These are phyloP conservation scores for Otolemur crassicaudatus DNA, from an alignment of 2,797 vertebrate species.

Conservation along the genomic window DNA sequence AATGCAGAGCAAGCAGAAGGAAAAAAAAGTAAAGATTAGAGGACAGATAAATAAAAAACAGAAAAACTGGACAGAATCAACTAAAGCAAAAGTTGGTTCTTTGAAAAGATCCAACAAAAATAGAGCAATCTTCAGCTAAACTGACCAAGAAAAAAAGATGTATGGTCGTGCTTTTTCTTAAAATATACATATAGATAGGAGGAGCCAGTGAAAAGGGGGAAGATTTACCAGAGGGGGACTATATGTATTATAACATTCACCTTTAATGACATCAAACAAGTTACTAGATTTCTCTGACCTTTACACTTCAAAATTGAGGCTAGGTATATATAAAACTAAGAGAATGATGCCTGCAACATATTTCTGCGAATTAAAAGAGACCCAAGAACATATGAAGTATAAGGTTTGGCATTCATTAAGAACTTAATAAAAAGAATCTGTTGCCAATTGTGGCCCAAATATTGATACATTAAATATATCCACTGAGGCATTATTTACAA, in stretches of 20 bases:
- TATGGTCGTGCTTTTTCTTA: neutral
- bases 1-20: neutral
- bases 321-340: neutral
- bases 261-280: neutral
- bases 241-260: neutral
- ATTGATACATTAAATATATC: neutral
- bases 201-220: neutral
- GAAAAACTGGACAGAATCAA: neutral
- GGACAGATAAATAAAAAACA: neutral
- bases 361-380: neutral
- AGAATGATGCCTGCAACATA: neutral
- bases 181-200: slow-evolving; percentile 4
- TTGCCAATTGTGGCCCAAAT: neutral
- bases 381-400: neutral
- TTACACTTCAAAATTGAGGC: neutral
- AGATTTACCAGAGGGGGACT: neutral
- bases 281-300: neutral
- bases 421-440: neutral
- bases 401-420: neutral
- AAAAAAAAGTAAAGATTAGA: neutral
- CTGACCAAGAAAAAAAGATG: neutral
- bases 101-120: neutral
- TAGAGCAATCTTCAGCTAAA: neutral
- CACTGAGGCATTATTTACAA: neutral
- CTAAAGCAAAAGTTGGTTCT: neutral